Evolutionary conservation across 2,113 vertebrate species (phyloP).

Genomic region (Elephas maximus): DNA sequence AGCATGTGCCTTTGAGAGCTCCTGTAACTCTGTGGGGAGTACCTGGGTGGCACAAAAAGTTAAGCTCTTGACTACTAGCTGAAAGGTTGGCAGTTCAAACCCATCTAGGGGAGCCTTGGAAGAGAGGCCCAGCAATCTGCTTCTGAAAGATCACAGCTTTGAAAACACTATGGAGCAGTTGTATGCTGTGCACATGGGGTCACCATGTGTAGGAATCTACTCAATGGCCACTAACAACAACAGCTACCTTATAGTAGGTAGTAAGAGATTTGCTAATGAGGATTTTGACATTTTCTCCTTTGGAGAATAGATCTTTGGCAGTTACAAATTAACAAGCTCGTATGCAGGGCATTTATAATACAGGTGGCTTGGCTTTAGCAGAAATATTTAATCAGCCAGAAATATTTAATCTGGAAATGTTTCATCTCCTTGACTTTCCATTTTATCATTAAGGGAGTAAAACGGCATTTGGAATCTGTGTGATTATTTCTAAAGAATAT

Average conservation of each 20-base stretch:
- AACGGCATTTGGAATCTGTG: not conserved
- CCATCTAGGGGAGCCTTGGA: not conserved
- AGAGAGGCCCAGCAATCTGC: not conserved
- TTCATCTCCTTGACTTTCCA: slow-evolving; percentile 40
- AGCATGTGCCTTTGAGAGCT: not conserved
- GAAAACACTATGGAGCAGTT: not conserved
- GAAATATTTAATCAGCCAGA: slow-evolving; percentile 61
- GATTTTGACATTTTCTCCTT: slow-evolving; percentile 49
- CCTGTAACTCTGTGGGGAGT: not conserved
- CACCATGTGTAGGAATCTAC: not conserved
- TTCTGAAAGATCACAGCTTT: not conserved
- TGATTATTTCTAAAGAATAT: slow-evolving; percentile 26
- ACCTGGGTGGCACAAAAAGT: not conserved
- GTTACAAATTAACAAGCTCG: slow-evolving; percentile 12
- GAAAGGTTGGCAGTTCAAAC: not conserved
- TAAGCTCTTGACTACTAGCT: not conserved
- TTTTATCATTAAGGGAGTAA: slow-evolving; percentile 53
- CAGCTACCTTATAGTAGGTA: not conserved
- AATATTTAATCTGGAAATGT: slow-evolving; percentile 32
- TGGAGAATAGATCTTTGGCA: slow-evolving; percentile 33
- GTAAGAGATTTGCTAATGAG: not conserved
- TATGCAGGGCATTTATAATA: slow-evolving; percentile 33
- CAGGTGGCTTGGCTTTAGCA: slow-evolving; percentile 1
- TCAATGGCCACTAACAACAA: not conserved
- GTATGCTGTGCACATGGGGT: not conserved